phyloP scores from a whole-genome alignment of 2,797 vertebrate species.

The Cetoscarus ocellatus region DNA sequence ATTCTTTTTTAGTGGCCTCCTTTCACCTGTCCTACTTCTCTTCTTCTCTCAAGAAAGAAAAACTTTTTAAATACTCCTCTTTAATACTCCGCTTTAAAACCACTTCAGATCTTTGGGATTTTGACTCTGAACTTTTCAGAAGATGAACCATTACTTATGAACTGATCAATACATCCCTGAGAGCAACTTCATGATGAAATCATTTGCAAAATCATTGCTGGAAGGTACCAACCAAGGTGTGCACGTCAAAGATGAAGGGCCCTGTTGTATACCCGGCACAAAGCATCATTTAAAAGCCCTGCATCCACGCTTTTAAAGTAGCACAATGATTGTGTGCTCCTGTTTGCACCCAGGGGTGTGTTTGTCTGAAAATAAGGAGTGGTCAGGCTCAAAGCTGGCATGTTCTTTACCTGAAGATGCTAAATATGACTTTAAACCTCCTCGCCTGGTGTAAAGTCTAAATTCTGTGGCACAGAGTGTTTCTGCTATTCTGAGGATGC shows the following conservation, averaged over 20 bases:
- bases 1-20: not conserved
- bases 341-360: too few relatives aligned
- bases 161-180: conserved; percentile 13
- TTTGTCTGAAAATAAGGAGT: too few relatives aligned
- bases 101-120: not conserved
- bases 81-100: not conserved
- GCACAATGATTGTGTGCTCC: too few relatives aligned
- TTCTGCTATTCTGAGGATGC: too few relatives aligned
- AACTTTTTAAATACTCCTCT: not conserved
- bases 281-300: too few relatives aligned
- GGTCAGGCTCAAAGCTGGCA: too few relatives aligned
- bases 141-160: conserved; percentile 6
- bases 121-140: not conserved
- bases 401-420: too few relatives aligned
- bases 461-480: too few relatives aligned
- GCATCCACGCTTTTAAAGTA: too few relatives aligned
- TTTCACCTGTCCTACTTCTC: not conserved
- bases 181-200: conserved; percentile 13
- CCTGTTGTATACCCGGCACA: too few relatives aligned
- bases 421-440: too few relatives aligned
- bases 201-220: not conserved
- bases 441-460: too few relatives aligned
- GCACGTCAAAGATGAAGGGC: not conserved
- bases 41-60: not conserved
- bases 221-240: not conserved